Evolutionary conservation across 2,888 invertebrate species (phyloP).

Genomic region (Agrilus biguttatus): DNA sequence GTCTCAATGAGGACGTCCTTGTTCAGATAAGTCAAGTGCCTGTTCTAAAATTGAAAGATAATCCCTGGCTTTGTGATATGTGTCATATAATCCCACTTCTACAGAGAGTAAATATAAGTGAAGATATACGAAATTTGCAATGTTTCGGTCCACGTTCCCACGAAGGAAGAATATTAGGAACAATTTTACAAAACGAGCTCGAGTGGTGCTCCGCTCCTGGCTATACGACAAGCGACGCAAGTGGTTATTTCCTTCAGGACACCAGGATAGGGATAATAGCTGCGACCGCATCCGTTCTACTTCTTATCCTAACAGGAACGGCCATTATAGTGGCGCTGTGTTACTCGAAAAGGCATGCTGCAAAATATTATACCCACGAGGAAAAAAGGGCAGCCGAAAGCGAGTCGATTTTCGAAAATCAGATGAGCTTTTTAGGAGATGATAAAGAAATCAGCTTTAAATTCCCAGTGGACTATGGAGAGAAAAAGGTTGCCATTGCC

Average conservation of each 20-base stretch:
- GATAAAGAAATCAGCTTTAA: constrained; percentile 41
- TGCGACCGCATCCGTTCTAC: constrained; percentile 40
- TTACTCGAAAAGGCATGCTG: constrained; percentile 57
- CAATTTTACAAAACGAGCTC: constrained; percentile 27
- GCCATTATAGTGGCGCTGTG: constrained; percentile 39
- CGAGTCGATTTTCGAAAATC: constrained; percentile 32
- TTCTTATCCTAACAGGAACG: constrained; percentile 32
- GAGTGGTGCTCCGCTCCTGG: constrained; percentile 41
- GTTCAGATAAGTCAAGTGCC: constrained; percentile 18
- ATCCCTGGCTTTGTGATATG: constrained; percentile 55
- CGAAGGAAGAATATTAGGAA: constrained; percentile 33
- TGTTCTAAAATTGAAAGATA: constrained; percentile 36
- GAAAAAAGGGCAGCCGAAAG: constrained; percentile 38
- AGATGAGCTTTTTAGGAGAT: constrained; percentile 31
- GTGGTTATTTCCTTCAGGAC: constrained; percentile 27
- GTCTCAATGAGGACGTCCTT: constrained; percentile 39
- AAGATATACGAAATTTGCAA: constrained; percentile 35
- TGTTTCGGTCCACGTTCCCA: constrained; percentile 46
- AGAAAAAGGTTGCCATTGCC: constrained; percentile 28
- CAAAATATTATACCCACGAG: constrained; percentile 70
- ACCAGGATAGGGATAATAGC: constrained; percentile 37
- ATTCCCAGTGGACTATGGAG: constrained; percentile 33
- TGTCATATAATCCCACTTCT: constrained; percentile 48
- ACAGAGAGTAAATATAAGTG: constrained; percentile 39
- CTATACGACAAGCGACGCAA: constrained; percentile 37